Conservation (phyloP, 2,888 invertebrate species). For the Phortica okadai region DNA sequence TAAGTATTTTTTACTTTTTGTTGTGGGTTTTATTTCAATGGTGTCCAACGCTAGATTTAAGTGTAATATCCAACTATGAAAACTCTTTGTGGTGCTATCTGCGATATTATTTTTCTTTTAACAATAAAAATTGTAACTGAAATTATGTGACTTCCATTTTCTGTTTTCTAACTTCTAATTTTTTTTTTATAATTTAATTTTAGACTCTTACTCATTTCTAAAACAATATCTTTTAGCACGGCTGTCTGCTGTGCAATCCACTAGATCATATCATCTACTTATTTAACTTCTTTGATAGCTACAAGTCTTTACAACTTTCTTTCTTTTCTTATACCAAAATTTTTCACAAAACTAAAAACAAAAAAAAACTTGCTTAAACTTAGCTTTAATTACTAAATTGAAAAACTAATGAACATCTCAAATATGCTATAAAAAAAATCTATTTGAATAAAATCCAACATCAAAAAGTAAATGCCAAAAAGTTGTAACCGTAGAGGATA, state of each 20-base stretch:
- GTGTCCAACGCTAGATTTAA: not conserved
- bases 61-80: slow-evolving; percentile 9
- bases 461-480: slow-evolving; percentile 21
- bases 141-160: too few relatives aligned
- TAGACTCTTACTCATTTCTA: too few relatives aligned
- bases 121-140: too few relatives aligned
- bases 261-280: not conserved
- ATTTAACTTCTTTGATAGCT: not conserved
- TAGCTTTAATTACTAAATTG: slow-evolving; percentile 14
- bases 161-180: too few relatives aligned
- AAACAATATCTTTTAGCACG: not conserved
- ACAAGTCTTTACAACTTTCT: not conserved
- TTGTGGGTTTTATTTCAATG: too few relatives aligned
- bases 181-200: too few relatives aligned
- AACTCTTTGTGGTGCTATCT: slow-evolving; percentile 22
- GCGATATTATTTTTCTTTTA: too few relatives aligned
- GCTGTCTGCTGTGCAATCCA: not conserved
- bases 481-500: not conserved
- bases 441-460: slow-evolving; percentile 1
- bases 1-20: too few relatives aligned
- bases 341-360: slow-evolving; percentile 1
- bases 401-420: slow-evolving; percentile 41
- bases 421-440: not conserved
- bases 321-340: not conserved
- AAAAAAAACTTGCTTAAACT: slow-evolving; percentile 29